Evolutionary conservation across 2,888 invertebrate genomes (phyloP).

Genomic region (Gasteruption jaculator): DNA sequence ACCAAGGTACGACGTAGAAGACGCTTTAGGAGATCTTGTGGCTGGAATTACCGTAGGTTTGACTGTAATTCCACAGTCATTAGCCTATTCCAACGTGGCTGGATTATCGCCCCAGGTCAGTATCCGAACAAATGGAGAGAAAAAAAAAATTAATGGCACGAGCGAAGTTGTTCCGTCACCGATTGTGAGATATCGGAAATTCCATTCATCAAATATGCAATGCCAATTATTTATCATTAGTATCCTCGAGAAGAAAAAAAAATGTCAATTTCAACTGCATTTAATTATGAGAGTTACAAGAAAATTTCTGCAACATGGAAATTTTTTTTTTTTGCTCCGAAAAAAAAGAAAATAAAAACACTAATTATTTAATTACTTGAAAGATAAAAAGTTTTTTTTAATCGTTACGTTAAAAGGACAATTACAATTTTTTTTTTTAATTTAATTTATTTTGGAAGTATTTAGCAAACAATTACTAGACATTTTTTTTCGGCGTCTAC

Average conservation of each 20-base stretch:
- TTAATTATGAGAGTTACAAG: too few species aligned
- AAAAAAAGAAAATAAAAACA: too few species aligned
- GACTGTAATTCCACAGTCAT: conserved; percentile 88
- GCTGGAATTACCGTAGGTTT: conserved; percentile 90
- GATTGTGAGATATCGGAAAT: too few species aligned
- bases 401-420: too few species aligned
- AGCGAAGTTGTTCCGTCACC: background rate
- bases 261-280: too few species aligned
- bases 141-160: background rate
- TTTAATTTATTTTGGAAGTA: background rate
- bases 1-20: conserved; percentile 67
- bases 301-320: background rate
- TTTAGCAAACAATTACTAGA: too few species aligned
- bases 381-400: background rate
- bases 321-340: background rate
- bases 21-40: conserved; percentile 80
- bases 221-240: background rate
- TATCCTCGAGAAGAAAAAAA: background rate
- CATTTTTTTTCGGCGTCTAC: too few species aligned
- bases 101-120: conserved; percentile 68
- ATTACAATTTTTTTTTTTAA: too few species aligned
- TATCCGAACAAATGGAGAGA: conserved; percentile 11
- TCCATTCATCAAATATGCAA: too few species aligned
- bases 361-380: too few species aligned
- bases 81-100: conserved; percentile 78